Evolutionary conservation across 2,113 vertebrate species (phyloP), one percentile per base, ranked within the genome.

Genomic region (Myiozetetes cayanensis): DNA sequence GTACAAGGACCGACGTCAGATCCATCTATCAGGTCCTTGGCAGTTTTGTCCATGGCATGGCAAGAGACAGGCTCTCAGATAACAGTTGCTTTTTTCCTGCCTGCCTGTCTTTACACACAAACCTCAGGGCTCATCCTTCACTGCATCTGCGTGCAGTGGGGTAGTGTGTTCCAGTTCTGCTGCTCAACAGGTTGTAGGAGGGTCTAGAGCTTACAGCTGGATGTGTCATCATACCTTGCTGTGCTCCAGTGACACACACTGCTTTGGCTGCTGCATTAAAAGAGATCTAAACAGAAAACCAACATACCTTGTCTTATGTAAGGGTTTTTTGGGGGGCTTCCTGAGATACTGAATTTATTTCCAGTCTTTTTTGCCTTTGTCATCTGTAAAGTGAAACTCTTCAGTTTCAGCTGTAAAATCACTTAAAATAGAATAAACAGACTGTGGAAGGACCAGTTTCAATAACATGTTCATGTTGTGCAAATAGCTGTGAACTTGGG

Each of bases 321-420:
- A 28, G 6, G 8, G 2, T 1, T 1, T 27, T 79, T 53, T 67
- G 16, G 7, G 19, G 7, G 1, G 33, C 6, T 10, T 14, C 10
- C 53, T 11, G 23, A 59, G 46, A 56, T 7, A 5, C 10, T 52
- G 33, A 37, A 13, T 13, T 65, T 91, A 21, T 35, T 78, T 74
- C 11, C 9, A 58, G 16, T 80, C 12, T 43, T 44, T 72, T 17
- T 85, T 5, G 3, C 3, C 6, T 58, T 81, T 85, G 19, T 74
- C 4, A 12, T 85, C 43, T 1, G 0, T 63, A 25, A 83, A 67
- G 17, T 37, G 19, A 49, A 88, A 31, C 18, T n/a, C 18, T 53
- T 41, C 7, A 22, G 7, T 71, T 94, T 74, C n/a, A 70, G 27
- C 41, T 74, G 20, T 65, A 56, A 77, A 70, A 65, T 85, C 0